Percentiles rank a stretch among this genome's conserved stretches.
Evolutionary conservation across 2,113 vertebrate species (phyloP).

Genomic region (Sinocyclocheilus rhinocerous): DNA sequence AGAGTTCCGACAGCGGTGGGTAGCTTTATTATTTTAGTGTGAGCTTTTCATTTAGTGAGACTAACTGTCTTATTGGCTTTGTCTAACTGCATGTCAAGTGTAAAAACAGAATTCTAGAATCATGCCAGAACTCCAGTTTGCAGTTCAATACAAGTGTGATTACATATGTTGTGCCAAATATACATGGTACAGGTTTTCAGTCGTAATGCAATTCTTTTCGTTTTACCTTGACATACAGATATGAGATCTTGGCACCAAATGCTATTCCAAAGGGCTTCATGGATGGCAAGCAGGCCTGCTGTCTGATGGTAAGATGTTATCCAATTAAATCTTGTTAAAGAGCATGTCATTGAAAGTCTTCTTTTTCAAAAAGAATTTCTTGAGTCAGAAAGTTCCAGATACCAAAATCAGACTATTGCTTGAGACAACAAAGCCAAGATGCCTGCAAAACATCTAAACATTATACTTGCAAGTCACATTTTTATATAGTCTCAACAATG

Average conservation of each 20-base stretch:
- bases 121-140: not conserved
- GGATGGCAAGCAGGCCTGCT: conserved; percentile 97
- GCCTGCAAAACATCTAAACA: not conserved
- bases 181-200: not conserved
- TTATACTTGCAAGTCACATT: not conserved
- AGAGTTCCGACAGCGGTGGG: conserved; percentile 95
- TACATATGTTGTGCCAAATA: not conserved
- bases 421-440: not conserved
- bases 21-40: not conserved
- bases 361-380: not conserved
- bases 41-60: not conserved
- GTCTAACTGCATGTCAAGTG: not conserved
- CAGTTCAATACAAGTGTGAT: not conserved
- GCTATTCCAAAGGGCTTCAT: conserved; percentile 97
- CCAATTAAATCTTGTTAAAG: not conserved
- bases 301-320: conserved; percentile 85
- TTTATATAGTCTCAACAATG: not conserved
- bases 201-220: not conserved
- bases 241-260: conserved; percentile 91
- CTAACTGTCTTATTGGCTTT: not conserved
- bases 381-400: not conserved
- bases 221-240: conserved; percentile 71
- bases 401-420: not conserved
- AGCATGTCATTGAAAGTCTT: too few species aligned
- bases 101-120: not conserved